Evolutionary conservation across 2,113 vertebrate genomes (phyloP), one percentile per base, ranked within the genome.

Genomic region (Nibea coibor): DNA sequence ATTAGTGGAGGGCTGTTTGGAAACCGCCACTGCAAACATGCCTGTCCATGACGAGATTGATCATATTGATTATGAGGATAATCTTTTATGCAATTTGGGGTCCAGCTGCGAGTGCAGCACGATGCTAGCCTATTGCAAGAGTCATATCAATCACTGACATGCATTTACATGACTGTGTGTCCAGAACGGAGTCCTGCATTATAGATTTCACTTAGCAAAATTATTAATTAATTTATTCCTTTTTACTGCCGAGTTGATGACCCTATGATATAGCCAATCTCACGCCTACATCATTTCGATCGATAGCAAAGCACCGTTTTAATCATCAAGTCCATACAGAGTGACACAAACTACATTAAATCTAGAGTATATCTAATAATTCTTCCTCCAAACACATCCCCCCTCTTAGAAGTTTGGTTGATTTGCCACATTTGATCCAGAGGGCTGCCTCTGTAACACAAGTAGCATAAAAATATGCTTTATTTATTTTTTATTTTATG

Each of bases 41-140:
- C 4, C 4, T 51, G 54, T 67, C 12, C 12, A 35, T 71, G 58
- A 84, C 56, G 24, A 48, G 15, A 75, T 56, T 80, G 31, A 63
- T 69, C 24, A 14, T 51, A 22, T 59, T 53, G 72, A 75, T 64
- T 80, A 19, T 20, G 22, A 76, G 16, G 19, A 82, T 74, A 56
- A 86, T 77, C 58, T 51, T 15, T 67, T 26, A 16, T 2, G 8
- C 62, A 47, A 64, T 74, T 12, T 16, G 47, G 24, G 16, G 57
- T 61, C 19, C 9, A 42, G 2, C 28, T 12, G 17, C 11, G 43
- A 39, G 43, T 28, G 14, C 31, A 39, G 26, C 16, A 31, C 31
- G 15, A 64, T 0, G 8, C 47, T 16, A 31, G 9, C 20, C 7
- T 47, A 0, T 26, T 45, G 8, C n/a, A 59, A 11, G 3, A 59